phyloP scores from a whole-genome alignment of 1,140 invertebrate genomes.

The Diplogasteroides magnus region DNA sequence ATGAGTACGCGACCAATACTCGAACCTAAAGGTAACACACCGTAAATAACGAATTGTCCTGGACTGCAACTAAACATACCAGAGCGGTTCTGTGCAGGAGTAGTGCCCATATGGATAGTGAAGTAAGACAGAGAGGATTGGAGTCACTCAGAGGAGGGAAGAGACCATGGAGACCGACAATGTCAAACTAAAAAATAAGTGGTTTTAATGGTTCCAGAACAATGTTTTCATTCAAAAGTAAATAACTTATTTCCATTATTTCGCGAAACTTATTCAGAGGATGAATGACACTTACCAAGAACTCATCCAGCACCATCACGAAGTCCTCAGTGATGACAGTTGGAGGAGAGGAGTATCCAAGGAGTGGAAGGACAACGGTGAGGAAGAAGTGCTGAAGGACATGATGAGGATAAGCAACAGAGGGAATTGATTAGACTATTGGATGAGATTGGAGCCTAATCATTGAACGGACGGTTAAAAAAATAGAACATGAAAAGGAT shows the following conservation, averaged over 20 bases:
- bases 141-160: neutral
- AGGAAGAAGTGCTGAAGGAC: conserved; percentile 46
- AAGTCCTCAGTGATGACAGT: conserved; percentile 29
- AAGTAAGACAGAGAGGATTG: conserved; percentile 26
- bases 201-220: conserved; percentile 12
- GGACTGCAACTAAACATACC: too few relatives aligned
- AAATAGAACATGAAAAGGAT: too few relatives aligned
- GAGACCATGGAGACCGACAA: neutral
- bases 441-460: neutral
- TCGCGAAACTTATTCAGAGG: neutral
- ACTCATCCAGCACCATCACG: conserved; percentile 31
- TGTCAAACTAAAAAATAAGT: neutral
- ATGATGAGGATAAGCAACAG: too few relatives aligned
- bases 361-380: conserved; percentile 40
- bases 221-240: conserved; percentile 29
- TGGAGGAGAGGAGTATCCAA: conserved; percentile 36
- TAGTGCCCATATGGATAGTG: conserved; percentile 34
- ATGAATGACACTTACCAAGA: conserved; percentile 11
- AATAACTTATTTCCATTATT: conserved; percentile 11
- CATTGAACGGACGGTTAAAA: too few relatives aligned
- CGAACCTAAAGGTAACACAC: neutral
- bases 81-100: conserved; percentile 37
- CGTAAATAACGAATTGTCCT: too few relatives aligned
- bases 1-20: conserved; percentile 34
- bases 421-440: neutral